Evolutionary conservation across 2,888 invertebrate species (phyloP), one percentile per base, ranked within the genome.

Genomic region (Ectemnius continuus): DNA sequence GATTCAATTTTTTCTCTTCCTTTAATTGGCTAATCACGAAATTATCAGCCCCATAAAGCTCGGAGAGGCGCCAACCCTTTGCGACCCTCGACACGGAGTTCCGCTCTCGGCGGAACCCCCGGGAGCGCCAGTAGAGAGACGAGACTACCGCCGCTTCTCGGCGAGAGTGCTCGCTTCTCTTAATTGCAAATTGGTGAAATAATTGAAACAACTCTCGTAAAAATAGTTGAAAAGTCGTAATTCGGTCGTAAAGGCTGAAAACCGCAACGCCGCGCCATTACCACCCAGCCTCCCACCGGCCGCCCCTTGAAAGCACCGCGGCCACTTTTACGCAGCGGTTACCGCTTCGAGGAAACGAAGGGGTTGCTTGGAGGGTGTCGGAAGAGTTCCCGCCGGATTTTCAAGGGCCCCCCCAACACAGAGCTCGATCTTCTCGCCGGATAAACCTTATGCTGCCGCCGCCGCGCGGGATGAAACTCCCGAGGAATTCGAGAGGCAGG

Each of bases 171-270:
- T 83, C 84, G 83, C 80, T 80, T 84, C 85, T 89, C 89, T 90
- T 91, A 90, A 91, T 90, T 89, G 89, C 91, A 90, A 91, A 91
- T 90, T 91, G 89, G 90, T 87, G 88, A 90, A 91, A 91, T 91
- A 91, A 91, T 91, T 91, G 90, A 91, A 91, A 90, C 90, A 89
- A 90, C 90, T 90, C 88, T 89, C 91, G 89, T 91, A 91, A 91
- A 91, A 90, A 91, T 90, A 91, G 91, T 91, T 90, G 85, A 86
- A 86, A 89, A 90, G 87, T 91, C 89, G 90, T 90, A 90, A 90
- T 88, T 88, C 86, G 86, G 84, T 86, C 88, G 87, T 88, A 89
- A 89, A 88, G 85, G 86, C 87, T 84, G 84, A 85, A 86, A 86
- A 88, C 88, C 88, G 84, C 88, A 87, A 87, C 86, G 87, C 85